These are phyloP conservation scores for Trissonchulus latispiculum DNA, from an alignment of 2,888 invertebrate genomes.

Conservation along the genomic window DNA sequence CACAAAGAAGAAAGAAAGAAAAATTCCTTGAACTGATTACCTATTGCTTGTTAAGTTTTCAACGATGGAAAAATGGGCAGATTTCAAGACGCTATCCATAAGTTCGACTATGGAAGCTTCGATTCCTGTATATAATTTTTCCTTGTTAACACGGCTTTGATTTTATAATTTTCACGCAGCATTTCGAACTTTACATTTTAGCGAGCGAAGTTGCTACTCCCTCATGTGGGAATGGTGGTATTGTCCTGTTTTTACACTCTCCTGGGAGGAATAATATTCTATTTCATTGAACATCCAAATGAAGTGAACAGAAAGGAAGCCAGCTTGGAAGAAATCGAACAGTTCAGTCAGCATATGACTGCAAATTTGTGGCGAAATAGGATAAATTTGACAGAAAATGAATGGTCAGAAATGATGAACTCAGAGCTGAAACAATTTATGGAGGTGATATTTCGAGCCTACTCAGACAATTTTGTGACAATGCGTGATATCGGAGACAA, in stretches of 20 bases:
- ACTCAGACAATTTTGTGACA: slow-evolving; percentile 19
- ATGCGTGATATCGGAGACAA: slow-evolving; percentile 15
- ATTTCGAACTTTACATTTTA: too few species aligned
- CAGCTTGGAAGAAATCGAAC: slow-evolving; percentile 12
- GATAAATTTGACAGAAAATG: background rate
- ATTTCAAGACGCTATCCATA: too few species aligned
- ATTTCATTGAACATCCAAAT: slow-evolving; percentile 25
- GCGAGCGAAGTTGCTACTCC: slow-evolving; percentile 38
- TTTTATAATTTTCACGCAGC: too few species aligned
- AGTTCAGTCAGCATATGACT: background rate
- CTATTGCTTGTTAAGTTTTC: too few species aligned
- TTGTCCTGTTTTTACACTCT: slow-evolving; percentile 39
- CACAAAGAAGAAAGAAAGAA: too few species aligned
- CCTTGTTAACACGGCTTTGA: too few species aligned
- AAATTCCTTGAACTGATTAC: too few species aligned
- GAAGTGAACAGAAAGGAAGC: slow-evolving; percentile 18
- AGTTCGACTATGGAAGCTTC: too few species aligned
- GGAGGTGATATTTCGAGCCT: slow-evolving; percentile 2
- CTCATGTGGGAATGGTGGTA: slow-evolving; percentile 40
- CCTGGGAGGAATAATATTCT: slow-evolving; percentile 40
- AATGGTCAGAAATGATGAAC: background rate
- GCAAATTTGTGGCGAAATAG: background rate
- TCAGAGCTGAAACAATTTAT: background rate
- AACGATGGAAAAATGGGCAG: too few species aligned
- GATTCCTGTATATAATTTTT: too few species aligned